phyloP scores from a whole-genome alignment of 2,797 vertebrate genomes.

The Falco columbarius region DNA sequence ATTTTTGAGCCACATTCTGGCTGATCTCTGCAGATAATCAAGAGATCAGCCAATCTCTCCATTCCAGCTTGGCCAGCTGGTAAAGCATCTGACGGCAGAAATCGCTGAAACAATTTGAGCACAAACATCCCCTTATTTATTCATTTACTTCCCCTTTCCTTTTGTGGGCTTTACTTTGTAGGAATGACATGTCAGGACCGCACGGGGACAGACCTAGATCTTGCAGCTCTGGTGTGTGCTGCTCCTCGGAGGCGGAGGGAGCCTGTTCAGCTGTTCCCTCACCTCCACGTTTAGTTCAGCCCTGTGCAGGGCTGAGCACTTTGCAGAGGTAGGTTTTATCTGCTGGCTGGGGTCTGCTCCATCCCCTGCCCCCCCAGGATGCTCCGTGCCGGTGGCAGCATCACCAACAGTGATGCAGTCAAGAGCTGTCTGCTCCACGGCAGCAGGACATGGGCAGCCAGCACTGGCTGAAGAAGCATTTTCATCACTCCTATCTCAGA shows the following conservation, averaged over 20 bases:
- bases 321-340: neutral
- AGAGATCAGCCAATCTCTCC: neutral
- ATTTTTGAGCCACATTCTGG: neutral
- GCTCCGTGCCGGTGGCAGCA: neutral
- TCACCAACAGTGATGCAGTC: neutral
- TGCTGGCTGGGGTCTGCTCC: neutral
- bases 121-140: neutral
- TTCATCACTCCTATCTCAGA: neutral
- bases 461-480: neutral
- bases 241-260: neutral
- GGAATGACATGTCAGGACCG: neutral
- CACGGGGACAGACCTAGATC: neutral
- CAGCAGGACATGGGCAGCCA: neutral
- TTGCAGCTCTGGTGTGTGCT: neutral
- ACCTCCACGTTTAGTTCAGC: rapidly evolving
- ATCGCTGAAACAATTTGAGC: neutral
- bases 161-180: neutral
- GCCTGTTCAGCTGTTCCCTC: rapidly evolving
- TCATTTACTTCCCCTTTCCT: neutral
- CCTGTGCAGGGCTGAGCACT: neutral
- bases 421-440: neutral
- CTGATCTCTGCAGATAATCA: neutral
- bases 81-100: neutral
- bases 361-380: neutral
- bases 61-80: neutral